Conservation (phyloP, 2,113 vertebrate genomes). For the Hirundichthys speculiger region DNA sequence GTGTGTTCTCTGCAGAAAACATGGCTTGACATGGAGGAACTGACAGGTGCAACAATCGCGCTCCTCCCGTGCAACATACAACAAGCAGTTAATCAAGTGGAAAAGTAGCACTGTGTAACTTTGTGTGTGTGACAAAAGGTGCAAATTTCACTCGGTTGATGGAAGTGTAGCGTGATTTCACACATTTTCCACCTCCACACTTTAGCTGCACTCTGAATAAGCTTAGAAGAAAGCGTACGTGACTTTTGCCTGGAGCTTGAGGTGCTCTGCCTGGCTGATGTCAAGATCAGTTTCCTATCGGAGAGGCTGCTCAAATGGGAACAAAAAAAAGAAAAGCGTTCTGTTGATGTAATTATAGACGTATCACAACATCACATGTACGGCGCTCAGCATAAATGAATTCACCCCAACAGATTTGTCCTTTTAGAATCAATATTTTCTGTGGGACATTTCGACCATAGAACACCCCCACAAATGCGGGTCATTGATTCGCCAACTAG, state of each 20-base stretch:
- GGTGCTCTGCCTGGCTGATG: conserved; percentile 21
- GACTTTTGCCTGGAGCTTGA: conserved; percentile 7
- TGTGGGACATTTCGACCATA: no score
- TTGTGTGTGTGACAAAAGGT: conserved; percentile 26
- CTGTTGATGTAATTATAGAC: no score
- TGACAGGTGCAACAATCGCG: conserved; percentile 55
- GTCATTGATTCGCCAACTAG: no score
- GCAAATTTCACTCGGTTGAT: conserved; percentile 34
- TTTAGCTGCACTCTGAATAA: conserved; percentile 26
- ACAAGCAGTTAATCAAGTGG: conserved; percentile 29
- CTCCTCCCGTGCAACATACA: conserved; percentile 49
- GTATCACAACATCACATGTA: no score
- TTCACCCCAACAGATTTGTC: no score
- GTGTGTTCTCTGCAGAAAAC: conserved; percentile 27
- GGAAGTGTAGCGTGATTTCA: conserved; percentile 44
- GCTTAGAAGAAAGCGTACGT: not conserved
- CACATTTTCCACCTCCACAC: conserved; percentile 29
- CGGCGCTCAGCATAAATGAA: no score
- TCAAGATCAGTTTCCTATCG: conserved; percentile 18
- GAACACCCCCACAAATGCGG: no score
- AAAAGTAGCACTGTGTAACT: conserved; percentile 22
- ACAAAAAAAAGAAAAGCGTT: no score
- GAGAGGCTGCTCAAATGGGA: conserved; percentile 3
- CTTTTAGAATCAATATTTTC: no score
- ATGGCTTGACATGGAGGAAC: conserved; percentile 35